phyloP scores from a whole-genome alignment of 2,888 invertebrate species.

The Oxystoma pomonae region DNA sequence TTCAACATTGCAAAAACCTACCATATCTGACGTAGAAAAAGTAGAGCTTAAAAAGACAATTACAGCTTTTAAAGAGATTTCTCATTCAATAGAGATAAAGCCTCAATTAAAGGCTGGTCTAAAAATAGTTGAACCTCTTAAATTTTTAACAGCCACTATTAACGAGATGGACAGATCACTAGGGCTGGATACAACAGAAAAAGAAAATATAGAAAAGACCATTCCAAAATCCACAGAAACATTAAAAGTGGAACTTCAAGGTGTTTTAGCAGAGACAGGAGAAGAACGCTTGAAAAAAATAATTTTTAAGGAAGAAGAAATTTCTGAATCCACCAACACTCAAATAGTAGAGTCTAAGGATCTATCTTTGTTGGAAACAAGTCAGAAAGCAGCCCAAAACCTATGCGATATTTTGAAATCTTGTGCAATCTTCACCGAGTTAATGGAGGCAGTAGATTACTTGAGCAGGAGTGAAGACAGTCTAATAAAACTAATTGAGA shows the following conservation, averaged over 20 bases:
- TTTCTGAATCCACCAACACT: not conserved
- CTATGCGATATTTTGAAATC: not conserved
- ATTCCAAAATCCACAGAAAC: not conserved
- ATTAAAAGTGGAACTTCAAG: no score
- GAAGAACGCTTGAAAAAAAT: no score
- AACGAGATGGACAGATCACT: slow-evolving; percentile 17
- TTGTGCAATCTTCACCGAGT: slow-evolving; percentile 3
- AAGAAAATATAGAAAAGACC: not conserved
- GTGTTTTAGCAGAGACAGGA: no score
- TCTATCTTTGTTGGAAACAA: not conserved
- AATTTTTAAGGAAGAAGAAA: not conserved
- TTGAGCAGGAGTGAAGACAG: slow-evolving; percentile 24
- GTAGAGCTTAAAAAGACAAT: slow-evolving; percentile 24
- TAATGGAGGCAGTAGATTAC: slow-evolving; percentile 25
- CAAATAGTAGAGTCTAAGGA: not conserved
- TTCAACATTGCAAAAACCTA: slow-evolving; percentile 26
- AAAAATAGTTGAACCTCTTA: slow-evolving; percentile 27
- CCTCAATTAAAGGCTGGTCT: slow-evolving; percentile 7
- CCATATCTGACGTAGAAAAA: slow-evolving; percentile 23
- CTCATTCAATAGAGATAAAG: slow-evolving; percentile 18
- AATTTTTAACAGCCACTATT: slow-evolving; percentile 28
- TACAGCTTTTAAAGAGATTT: slow-evolving; percentile 20
- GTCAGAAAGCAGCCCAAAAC: not conserved
- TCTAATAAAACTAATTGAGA: slow-evolving; percentile 19
- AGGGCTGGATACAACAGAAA: not conserved